phyloP scores from a whole-genome alignment of 2,888 invertebrate genomes.

The Pseudococcus jackbeardsleyi region DNA sequence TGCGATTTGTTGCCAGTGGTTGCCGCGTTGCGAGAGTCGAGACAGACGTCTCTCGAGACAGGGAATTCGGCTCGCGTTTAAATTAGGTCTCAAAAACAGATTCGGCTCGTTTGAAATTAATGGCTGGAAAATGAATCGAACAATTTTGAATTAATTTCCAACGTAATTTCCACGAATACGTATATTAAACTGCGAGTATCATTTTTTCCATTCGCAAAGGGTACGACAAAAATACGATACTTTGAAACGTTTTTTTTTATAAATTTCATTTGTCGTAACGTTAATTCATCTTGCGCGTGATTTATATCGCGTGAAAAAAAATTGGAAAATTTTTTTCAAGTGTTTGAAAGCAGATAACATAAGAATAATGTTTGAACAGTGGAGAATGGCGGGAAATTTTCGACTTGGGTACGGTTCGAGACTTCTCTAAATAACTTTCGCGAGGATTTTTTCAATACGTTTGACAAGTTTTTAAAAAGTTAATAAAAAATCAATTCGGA shows the following conservation, averaged over 20 bases:
- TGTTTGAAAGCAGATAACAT: neutral
- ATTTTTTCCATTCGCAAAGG: neutral
- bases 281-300: neutral
- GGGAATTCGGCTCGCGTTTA: neutral
- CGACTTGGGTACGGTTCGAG: neutral
- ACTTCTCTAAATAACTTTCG: neutral
- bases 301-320: neutral
- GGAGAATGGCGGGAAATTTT: neutral
- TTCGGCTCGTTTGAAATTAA: neutral
- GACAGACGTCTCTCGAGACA: conserved; percentile 25
- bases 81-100: conserved; percentile 23
- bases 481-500: neutral
- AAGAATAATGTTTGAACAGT: neutral
- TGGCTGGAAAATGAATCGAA: neutral
- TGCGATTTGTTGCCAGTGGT: neutral
- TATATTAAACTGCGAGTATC: neutral
- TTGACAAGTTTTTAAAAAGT: conserved; percentile 9
- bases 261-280: neutral
- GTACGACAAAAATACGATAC: neutral
- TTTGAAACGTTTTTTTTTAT: neutral
- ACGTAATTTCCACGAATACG: neutral
- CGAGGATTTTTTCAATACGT: neutral
- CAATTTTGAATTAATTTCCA: neutral
- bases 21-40: neutral
- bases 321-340: neutral